Evolutionary conservation across 2,888 invertebrate species (phyloP).

Genomic region (Liodrosophila aerea): DNA sequence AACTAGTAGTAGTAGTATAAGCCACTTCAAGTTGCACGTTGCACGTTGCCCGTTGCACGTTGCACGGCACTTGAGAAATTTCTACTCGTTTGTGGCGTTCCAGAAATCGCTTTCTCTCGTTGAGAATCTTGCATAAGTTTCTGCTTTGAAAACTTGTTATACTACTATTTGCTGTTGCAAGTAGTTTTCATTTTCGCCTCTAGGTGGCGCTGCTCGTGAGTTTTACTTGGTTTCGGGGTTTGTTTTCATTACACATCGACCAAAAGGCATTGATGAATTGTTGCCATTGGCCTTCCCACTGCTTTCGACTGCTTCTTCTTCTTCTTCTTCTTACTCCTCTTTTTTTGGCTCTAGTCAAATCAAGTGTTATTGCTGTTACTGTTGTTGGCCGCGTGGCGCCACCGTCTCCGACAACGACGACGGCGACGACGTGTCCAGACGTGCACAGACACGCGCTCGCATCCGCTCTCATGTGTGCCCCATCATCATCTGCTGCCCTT

Average conservation of each 20-base stretch:
- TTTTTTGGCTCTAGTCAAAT: slow-evolving; percentile 48
- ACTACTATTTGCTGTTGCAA: too few relatives aligned
- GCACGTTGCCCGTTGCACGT: too few relatives aligned
- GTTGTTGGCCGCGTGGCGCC: slow-evolving; percentile 62
- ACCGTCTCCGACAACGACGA: slow-evolving; percentile 29
- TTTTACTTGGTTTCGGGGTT: slow-evolving; percentile 3
- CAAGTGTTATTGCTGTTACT: slow-evolving; percentile 43
- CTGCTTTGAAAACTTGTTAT: too few relatives aligned
- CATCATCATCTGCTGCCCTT: neutral
- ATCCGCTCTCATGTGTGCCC: slow-evolving; percentile 4
- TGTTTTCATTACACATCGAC: slow-evolving; percentile 61
- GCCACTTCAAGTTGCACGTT: too few relatives aligned
- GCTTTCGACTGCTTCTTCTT: neutral
- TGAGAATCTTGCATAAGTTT: too few relatives aligned
- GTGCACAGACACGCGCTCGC: slow-evolving; percentile 58
- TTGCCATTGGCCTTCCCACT: slow-evolving; percentile 43
- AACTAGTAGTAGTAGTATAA: too few relatives aligned
- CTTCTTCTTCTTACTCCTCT: too few relatives aligned
- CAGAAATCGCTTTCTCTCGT: slow-evolving; percentile 6
- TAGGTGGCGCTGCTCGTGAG: neutral
- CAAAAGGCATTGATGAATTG: slow-evolving; percentile 69
- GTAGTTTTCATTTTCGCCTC: neutral
- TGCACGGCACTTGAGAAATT: neutral
- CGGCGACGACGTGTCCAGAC: slow-evolving; percentile 68
- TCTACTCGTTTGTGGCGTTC: slow-evolving; percentile 1